phyloP scores from a whole-genome alignment of 1,140 invertebrate genomes.

The Temnothorax longispinosus region DNA sequence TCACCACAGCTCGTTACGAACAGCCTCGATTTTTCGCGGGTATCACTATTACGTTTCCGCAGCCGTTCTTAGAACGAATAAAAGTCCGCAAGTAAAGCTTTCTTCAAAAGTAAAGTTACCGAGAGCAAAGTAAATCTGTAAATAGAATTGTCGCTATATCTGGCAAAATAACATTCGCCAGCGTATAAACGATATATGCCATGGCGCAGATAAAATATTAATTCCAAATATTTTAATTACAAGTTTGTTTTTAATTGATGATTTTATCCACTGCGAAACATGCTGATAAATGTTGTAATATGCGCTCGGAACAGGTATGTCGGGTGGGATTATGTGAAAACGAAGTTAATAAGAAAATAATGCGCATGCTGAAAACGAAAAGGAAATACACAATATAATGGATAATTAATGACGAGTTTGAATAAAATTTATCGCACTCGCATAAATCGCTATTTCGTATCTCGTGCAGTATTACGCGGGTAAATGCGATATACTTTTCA shows the following conservation, averaged over 20 bases:
- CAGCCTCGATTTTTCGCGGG: slow-evolving; percentile 64
- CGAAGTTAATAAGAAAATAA: slow-evolving; percentile 38
- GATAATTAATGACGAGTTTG: slow-evolving; percentile 32
- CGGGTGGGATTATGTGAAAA: slow-evolving; percentile 25
- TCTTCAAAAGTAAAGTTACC: not conserved
- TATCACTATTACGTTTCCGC: slow-evolving; percentile 36
- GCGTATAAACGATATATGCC: not conserved
- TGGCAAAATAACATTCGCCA: not conserved
- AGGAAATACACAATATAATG: not conserved
- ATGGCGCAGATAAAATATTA: not conserved
- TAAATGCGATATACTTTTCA: not conserved
- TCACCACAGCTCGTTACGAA: slow-evolving; percentile 68
- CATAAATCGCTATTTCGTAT: not conserved
- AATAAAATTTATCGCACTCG: slow-evolving; percentile 32
- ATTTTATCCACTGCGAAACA: not conserved
- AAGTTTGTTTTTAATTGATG: not conserved
- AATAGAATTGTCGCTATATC: not conserved
- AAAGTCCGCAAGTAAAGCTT: not conserved
- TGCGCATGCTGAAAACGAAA: not conserved
- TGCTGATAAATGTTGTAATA: slow-evolving; percentile 43
- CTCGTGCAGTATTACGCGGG: not conserved
- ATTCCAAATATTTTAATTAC: not conserved
- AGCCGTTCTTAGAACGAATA: not conserved
- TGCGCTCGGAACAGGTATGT: not conserved
- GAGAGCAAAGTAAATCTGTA: not conserved